Percentiles rank a stretch among this genome's conserved stretches.
Conservation (phyloP, 1,140 invertebrate species). For the Protaetia brevitarsis region DNA sequence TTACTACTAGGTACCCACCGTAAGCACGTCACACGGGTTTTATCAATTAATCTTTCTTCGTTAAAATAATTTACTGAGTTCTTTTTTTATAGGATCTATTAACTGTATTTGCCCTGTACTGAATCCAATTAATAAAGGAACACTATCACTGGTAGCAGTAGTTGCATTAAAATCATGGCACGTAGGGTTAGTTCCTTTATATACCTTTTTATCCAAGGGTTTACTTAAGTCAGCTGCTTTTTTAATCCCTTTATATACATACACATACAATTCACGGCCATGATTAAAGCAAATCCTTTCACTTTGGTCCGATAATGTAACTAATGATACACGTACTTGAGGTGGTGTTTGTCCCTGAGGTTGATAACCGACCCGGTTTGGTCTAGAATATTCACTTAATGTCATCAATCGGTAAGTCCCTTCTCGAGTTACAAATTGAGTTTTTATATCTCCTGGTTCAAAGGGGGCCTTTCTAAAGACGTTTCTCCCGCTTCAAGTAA, state of each 20-base stretch:
- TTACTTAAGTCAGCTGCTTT: constrained; percentile 95
- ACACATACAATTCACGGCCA: constrained; percentile 95
- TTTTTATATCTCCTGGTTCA: constrained; percentile 76
- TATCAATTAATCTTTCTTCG: constrained; percentile 98
- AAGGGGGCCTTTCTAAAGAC: constrained; percentile 41
- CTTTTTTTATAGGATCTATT: constrained; percentile 95
- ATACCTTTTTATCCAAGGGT: constrained; percentile 95
- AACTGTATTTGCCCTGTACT: constrained; percentile 96
- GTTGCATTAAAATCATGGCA: constrained; percentile 97
- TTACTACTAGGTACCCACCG: constrained; percentile 93
- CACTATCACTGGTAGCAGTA: constrained; percentile 76
- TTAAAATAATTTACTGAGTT: constrained; percentile 95
- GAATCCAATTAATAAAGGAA: constrained; percentile 91
- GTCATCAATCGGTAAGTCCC: constrained; percentile 92
- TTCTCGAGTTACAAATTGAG: constrained; percentile 92
- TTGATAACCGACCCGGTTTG: constrained; percentile 79
- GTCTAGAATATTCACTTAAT: constrained; percentile 89
- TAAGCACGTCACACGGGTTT: constrained; percentile 97
- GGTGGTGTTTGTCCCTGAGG: constrained; percentile 61
- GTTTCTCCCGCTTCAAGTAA: constrained; percentile 46
- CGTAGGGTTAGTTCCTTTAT: constrained; percentile 98
- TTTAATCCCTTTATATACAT: constrained; percentile 92
- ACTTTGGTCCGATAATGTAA: constrained; percentile 71
- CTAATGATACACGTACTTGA: constrained; percentile 86
- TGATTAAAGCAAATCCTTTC: constrained; percentile 97